These are phyloP conservation scores for Melanerpes aurifrons DNA, from an alignment of 2,113 vertebrate genomes.

Conservation along the genomic window DNA sequence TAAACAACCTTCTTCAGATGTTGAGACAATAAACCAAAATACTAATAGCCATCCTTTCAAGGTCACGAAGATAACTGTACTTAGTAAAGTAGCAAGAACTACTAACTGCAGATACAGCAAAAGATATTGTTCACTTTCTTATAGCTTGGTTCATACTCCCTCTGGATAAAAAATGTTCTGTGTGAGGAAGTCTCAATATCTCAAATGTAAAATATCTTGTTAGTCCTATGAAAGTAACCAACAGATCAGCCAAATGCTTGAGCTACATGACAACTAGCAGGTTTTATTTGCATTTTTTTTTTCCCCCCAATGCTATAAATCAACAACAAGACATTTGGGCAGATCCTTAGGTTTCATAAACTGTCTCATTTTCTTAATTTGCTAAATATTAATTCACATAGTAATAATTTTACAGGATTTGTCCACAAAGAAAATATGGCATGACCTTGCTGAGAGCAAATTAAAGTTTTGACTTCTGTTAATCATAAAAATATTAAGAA, in stretches of 20 bases:
- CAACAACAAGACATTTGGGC: slow-evolving; percentile 4
- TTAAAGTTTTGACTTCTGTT: background rate
- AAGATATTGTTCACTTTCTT: background rate
- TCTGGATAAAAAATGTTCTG: background rate
- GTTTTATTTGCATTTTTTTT: background rate
- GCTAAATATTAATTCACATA: background rate
- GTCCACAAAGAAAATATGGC: background rate
- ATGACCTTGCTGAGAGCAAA: background rate
- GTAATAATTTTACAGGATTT: background rate
- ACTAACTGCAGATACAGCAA: background rate
- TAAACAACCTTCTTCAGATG: background rate
- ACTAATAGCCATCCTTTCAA: background rate
- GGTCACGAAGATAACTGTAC: background rate
- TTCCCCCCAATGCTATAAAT: background rate
- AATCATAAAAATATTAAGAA: background rate
- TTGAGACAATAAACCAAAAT: background rate
- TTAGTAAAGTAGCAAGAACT: background rate
- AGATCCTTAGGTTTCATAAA: slow-evolving; percentile 3
- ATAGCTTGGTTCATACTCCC: background rate
- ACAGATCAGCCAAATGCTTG: slow-evolving; percentile 16
- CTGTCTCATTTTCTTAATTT: background rate
- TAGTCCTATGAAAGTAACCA: background rate
- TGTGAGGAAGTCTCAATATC: background rate
- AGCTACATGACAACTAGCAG: slow-evolving; percentile 12
- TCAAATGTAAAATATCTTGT: slow-evolving; percentile 23